phyloP scores from a whole-genome alignment of 2,888 invertebrate species.

The Lasius platythorax region DNA sequence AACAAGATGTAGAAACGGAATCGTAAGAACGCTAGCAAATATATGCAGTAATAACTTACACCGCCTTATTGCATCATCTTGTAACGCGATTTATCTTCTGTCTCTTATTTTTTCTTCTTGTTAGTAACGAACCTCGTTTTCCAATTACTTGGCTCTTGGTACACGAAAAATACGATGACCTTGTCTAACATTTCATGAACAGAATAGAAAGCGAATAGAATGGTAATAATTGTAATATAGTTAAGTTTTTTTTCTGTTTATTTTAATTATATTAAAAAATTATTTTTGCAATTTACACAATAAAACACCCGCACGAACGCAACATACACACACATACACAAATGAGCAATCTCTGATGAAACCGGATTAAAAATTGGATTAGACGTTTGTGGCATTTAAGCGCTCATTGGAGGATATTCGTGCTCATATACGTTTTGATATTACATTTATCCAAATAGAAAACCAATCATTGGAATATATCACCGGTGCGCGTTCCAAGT shows the following conservation, averaged over 20 bases:
- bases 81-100: neutral
- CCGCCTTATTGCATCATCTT: slow-evolving; percentile 1
- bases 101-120: neutral
- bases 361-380: neutral
- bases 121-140: neutral
- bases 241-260: neutral
- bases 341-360: neutral
- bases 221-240: neutral
- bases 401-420: neutral
- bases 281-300: neutral
- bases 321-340: neutral
- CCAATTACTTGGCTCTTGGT: neutral
- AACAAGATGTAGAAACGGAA: neutral
- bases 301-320: neutral
- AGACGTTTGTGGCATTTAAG: neutral
- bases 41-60: slow-evolving; percentile 9
- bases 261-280: neutral
- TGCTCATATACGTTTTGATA: neutral
- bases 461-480: slow-evolving; percentile 3
- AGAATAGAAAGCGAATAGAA: neutral
- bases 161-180: neutral
- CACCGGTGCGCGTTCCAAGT: neutral
- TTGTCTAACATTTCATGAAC: neutral
- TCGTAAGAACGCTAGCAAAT: slow-evolving; percentile 27
- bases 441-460: neutral